phyloP scores from a whole-genome alignment of 2,888 invertebrate species.

The Erebia epiphron region DNA sequence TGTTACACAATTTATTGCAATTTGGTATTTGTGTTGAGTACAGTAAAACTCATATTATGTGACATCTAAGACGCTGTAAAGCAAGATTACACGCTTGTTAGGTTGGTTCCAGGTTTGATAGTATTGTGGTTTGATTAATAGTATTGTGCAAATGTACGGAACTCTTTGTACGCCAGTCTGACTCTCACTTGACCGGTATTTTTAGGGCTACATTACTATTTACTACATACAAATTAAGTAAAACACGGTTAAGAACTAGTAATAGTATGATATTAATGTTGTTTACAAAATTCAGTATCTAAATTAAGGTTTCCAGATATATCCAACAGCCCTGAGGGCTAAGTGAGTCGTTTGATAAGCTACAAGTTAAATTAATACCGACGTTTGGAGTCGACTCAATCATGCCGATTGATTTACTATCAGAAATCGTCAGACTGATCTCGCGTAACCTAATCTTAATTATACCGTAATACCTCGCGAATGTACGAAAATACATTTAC shows the following conservation, averaged over 20 bases:
- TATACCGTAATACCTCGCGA: conserved; percentile 32
- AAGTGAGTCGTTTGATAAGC: conserved; percentile 19
- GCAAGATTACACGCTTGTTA: conserved; percentile 18
- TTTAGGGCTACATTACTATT: no score
- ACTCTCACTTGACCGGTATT: neutral
- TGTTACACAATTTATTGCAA: conserved; percentile 18
- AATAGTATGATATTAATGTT: no score
- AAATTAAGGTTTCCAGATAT: conserved; percentile 5
- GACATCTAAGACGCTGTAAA: neutral
- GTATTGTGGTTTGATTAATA: conserved; percentile 5
- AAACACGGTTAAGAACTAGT: no score
- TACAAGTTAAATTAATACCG: conserved; percentile 43
- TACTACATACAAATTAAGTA: no score
- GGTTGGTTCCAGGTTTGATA: conserved; percentile 17
- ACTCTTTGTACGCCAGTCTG: neutral
- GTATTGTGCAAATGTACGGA: neutral
- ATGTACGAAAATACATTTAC: conserved; percentile 20
- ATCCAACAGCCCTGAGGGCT: conserved; percentile 7
- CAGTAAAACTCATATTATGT: conserved; percentile 2
- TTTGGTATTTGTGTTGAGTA: conserved; percentile 17
- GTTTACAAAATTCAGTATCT: neutral
- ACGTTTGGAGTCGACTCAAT: conserved; percentile 54
- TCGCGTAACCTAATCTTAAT: conserved; percentile 59
- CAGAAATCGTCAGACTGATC: conserved; percentile 67
- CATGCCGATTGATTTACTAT: conserved; percentile 64